Evolutionary conservation across 2,797 vertebrate genomes (phyloP).

Genomic region (Poliocrania exsul): DNA sequence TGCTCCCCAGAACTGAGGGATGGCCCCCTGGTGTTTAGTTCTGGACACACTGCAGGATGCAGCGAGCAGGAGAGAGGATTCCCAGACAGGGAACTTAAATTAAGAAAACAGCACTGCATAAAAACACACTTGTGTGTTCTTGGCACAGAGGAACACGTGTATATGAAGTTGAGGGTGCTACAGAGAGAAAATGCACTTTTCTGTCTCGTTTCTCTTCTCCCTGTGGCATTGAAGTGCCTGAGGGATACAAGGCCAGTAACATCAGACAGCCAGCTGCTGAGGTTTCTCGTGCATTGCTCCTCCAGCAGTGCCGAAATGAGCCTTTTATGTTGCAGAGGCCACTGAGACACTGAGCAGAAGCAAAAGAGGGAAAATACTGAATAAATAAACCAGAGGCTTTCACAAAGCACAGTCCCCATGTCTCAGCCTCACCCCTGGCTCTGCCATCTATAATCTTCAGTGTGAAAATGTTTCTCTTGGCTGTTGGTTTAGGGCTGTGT

Average conservation of each 20-base stretch:
- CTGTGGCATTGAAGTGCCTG: neutral
- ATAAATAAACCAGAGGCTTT: neutral
- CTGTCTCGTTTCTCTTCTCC: neutral
- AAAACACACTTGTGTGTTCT: neutral
- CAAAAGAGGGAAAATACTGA: neutral
- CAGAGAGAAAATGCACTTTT: neutral
- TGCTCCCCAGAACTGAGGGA: neutral
- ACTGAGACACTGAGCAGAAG: neutral
- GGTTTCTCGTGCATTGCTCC: neutral
- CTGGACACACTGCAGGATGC: neutral
- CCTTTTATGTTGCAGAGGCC: neutral
- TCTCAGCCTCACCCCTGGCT: neutral
- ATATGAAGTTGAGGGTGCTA: neutral
- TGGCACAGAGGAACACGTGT: neutral
- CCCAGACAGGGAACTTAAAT: neutral
- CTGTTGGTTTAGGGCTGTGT: neutral
- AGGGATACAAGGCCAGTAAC: neutral
- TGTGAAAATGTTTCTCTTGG: neutral
- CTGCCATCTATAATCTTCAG: neutral
- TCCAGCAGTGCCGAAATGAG: neutral
- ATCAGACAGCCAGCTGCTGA: neutral
- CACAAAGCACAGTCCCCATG: neutral
- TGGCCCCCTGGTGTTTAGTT: neutral
- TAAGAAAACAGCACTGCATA: neutral
- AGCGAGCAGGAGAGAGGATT: neutral